A percentile compares a stretch with the other conserved stretches of the same genome.
phyloP scores from a whole-genome alignment of 1,140 invertebrate genomes.

The Chironomus striatipennis region DNA sequence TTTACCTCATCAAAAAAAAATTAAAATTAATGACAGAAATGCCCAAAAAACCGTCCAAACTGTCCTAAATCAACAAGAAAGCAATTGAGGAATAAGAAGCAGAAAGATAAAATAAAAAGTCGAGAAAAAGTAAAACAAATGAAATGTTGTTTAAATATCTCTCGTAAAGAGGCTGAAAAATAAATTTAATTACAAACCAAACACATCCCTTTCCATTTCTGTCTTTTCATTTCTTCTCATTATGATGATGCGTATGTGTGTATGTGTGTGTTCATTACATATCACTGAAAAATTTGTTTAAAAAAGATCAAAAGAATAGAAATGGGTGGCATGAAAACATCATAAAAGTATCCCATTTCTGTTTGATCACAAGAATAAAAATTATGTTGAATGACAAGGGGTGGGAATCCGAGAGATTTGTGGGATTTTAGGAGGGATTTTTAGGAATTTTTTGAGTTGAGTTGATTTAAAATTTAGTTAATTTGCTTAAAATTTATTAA shows the following conservation, averaged over 20 bases:
- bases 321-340: neutral
- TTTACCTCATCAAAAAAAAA: neutral
- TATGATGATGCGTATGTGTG: neutral
- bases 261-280: neutral
- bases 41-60: neutral
- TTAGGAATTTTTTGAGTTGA: no score
- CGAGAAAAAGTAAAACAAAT: neutral
- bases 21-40: neutral
- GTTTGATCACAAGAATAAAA: neutral
- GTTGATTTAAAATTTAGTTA: no score
- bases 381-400: no score
- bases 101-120: neutral
- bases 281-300: neutral
- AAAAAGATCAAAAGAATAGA: slow-evolving; percentile 8
- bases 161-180: neutral
- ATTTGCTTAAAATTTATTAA: no score
- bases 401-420: no score
- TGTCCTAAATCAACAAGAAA: slow-evolving; percentile 19
- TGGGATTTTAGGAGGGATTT: no score
- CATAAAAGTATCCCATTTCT: slow-evolving; percentile 2
- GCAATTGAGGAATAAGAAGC: neutral
- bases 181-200: slow-evolving; percentile 22
- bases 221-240: neutral
- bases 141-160: slow-evolving; percentile 7
- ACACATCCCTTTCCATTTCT: slow-evolving; percentile 10